These are phyloP conservation scores for Adelges cooleyi DNA, from an alignment of 1,140 invertebrate genomes.

Conservation along the genomic window DNA sequence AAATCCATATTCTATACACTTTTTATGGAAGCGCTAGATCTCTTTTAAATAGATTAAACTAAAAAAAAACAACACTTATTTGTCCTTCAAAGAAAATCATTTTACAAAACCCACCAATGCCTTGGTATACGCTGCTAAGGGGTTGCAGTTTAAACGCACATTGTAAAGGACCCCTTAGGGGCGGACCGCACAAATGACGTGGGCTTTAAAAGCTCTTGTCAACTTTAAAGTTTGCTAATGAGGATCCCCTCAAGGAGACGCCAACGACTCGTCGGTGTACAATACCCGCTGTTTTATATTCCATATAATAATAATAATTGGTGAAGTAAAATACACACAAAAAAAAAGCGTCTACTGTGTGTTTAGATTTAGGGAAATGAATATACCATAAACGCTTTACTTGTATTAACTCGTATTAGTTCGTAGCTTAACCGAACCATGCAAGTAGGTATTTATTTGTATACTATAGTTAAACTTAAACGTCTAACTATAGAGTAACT, in stretches of 20 bases:
- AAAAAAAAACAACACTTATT: no score
- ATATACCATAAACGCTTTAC: no score
- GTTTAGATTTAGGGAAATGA: no score
- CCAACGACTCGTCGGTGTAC: neutral
- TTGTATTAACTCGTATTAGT: no score
- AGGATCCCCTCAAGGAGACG: conserved; percentile 17
- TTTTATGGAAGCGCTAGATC: no score
- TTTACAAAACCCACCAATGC: neutral
- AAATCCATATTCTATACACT: no score
- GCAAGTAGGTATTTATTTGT: no score
- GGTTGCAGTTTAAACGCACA: neutral
- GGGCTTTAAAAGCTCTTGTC: conserved; percentile 22
- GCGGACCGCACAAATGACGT: conserved; percentile 22
- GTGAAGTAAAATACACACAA: neutral
- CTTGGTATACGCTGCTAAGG: neutral
- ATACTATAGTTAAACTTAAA: no score
- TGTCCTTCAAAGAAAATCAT: conserved; percentile 15
- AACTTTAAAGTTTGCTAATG: conserved; percentile 29
- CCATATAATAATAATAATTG: neutral
- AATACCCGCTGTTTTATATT: conserved; percentile 4
- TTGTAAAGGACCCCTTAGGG: conserved; percentile 15
- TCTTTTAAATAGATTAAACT: no score
- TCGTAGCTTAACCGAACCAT: no score
- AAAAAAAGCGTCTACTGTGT: no score
- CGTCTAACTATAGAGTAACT: no score